Conservation (phyloP, 2,888 invertebrate species). For the Girardia tigrina region DNA sequence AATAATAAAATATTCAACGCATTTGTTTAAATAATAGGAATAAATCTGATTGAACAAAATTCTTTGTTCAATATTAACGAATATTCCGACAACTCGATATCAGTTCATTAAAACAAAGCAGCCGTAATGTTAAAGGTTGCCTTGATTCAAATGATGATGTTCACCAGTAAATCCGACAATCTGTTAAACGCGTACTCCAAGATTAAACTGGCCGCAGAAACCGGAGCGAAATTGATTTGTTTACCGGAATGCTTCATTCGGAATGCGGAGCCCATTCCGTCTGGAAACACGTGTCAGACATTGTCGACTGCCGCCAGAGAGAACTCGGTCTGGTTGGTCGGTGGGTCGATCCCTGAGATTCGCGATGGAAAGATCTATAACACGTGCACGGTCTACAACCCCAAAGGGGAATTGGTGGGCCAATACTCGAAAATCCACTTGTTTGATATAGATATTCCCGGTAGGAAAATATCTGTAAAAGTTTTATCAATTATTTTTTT, state of each 20-base stretch:
- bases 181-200: constrained; percentile 59
- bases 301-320: constrained; percentile 63
- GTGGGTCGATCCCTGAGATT: constrained; percentile 74
- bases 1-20: too few species aligned
- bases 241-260: constrained; percentile 71
- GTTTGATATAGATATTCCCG: constrained; percentile 86
- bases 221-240: constrained; percentile 56
- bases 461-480: too few species aligned
- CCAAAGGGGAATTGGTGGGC: constrained; percentile 63
- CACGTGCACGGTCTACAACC: constrained; percentile 73
- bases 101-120: too few species aligned
- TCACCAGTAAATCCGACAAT: constrained; percentile 63
- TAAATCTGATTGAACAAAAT: too few species aligned
- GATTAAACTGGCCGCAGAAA: constrained; percentile 58
- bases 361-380: constrained; percentile 58
- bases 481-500: too few species aligned
- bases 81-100: too few species aligned
- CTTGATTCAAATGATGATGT: constrained; percentile 67
- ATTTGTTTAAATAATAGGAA: too few species aligned
- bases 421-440: constrained; percentile 80
- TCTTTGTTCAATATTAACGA: too few species aligned
- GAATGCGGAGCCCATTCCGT: constrained; percentile 71
- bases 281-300: constrained; percentile 60
- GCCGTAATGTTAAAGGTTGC: constrained; percentile 57
- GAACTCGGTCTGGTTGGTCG: constrained; percentile 65